Evolutionary conservation across 2,888 invertebrate genomes (phyloP).

Genomic region (Cosmia trapezina): DNA sequence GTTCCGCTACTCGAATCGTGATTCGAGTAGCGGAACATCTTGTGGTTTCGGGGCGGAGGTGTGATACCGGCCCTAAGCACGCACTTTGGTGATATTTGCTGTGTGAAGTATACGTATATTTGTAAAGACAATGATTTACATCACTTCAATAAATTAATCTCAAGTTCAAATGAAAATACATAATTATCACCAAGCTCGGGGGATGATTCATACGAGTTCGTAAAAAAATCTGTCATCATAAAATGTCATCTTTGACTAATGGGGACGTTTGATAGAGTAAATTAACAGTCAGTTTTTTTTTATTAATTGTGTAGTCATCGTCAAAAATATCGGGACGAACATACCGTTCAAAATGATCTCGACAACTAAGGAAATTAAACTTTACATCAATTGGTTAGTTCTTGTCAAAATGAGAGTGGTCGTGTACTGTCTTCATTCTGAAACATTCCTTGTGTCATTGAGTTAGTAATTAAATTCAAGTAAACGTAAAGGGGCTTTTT

Average conservation of each 20-base stretch:
- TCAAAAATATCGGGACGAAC: too few species aligned
- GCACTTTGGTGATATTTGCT: constrained; percentile 34
- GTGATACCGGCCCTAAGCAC: constrained; percentile 8
- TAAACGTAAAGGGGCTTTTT: too few species aligned
- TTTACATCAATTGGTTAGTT: too few species aligned
- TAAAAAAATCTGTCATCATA: not conserved
- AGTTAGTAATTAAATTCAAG: too few species aligned
- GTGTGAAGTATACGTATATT: not conserved
- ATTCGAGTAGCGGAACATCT: too few species aligned
- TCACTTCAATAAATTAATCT: not conserved
- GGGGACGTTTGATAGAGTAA: not conserved
- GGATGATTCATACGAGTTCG: not conserved
- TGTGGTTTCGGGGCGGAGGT: too few species aligned
- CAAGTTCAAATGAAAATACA: not conserved
- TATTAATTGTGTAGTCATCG: not conserved
- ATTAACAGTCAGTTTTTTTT: not conserved
- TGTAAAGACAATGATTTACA: not conserved
- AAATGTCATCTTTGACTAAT: not conserved
- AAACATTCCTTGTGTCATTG: too few species aligned
- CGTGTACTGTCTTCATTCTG: too few species aligned
- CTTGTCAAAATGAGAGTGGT: too few species aligned
- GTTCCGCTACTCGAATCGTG: too few species aligned
- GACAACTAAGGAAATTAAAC: too few species aligned
- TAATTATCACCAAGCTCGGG: not conserved
- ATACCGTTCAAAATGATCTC: too few species aligned